These are phyloP conservation scores for Hecatera dysodea DNA, from an alignment of 2,888 invertebrate genomes.

Conservation along the genomic window DNA sequence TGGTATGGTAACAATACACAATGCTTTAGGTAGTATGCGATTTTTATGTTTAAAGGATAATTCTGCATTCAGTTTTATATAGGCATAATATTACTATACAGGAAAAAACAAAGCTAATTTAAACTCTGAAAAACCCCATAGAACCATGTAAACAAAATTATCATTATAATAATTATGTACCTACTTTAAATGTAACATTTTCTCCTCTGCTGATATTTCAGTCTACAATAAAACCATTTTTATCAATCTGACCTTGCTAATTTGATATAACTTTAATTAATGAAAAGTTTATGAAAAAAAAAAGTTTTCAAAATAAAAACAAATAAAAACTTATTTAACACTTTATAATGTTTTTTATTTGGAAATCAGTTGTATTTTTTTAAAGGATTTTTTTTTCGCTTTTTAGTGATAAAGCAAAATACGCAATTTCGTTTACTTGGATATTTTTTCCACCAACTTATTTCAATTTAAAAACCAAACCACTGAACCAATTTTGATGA, in stretches of 20 bases:
- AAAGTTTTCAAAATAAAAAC: no score
- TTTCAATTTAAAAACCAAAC: no score
- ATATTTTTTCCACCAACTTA: no score
- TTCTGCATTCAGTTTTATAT: slow-evolving; percentile 24
- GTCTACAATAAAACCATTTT: not conserved
- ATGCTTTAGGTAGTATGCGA: slow-evolving; percentile 6
- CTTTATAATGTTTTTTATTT: no score
- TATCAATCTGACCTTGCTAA: not conserved
- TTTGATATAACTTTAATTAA: no score
- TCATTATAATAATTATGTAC: slow-evolving; percentile 7
- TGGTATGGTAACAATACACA: not conserved
- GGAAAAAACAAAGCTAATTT: slow-evolving; percentile 62
- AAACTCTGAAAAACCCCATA: slow-evolving; percentile 55
- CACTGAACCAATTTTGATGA: no score
- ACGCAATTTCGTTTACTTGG: no score
- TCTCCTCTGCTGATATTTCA: slow-evolving; percentile 12
- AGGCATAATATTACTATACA: slow-evolving; percentile 42
- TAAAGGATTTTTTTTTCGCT: no score
- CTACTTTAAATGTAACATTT: slow-evolving; percentile 31
- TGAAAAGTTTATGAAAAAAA: no score
- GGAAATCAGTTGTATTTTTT: no score
- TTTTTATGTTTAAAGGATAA: slow-evolving; percentile 52
- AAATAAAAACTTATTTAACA: no score
- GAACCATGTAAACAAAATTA: slow-evolving; percentile 51
- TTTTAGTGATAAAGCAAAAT: no score